Evolutionary conservation across 1,140 invertebrate species (phyloP).

Genomic region (Chrysoperla carnea): DNA sequence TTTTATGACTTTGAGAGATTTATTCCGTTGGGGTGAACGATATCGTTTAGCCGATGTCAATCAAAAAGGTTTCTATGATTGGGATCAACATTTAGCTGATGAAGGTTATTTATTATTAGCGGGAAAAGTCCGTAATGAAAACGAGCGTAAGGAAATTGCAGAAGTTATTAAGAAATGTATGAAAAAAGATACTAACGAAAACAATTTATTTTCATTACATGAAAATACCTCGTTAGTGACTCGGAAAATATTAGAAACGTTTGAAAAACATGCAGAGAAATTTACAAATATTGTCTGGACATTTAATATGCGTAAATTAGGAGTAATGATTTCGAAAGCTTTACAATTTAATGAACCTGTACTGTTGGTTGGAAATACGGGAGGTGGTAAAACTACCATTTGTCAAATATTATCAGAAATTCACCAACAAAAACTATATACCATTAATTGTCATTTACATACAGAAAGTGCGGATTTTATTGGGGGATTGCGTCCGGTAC

Average conservation of each 20-base stretch:
- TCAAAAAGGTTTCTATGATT: conserved; percentile 65
- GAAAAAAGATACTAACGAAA: conserved; percentile 53
- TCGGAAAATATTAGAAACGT: conserved; percentile 44
- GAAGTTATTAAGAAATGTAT: conserved; percentile 72
- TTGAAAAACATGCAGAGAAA: conserved; percentile 32
- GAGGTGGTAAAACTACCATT: conserved; percentile 95
- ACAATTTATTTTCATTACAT: conserved; percentile 59
- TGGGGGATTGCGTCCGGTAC: conserved; percentile 81
- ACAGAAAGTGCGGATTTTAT: conserved; percentile 96
- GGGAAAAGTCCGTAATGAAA: conserved; percentile 72
- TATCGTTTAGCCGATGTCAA: conserved; percentile 55
- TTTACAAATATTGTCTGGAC: conserved; percentile 90
- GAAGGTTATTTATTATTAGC: conserved; percentile 92
- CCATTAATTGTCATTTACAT: conserved; percentile 97
- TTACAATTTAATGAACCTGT: conserved; percentile 88
- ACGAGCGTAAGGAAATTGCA: conserved; percentile 61
- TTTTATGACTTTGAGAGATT: conserved; percentile 86
- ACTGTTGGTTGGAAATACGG: conserved; percentile 92
- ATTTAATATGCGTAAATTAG: conserved; percentile 73
- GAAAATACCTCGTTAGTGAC: conserved; percentile 62
- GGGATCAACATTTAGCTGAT: conserved; percentile 93
- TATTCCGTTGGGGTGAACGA: conserved; percentile 95
- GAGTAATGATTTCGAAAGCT: conserved; percentile 80
- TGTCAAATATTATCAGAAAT: conserved; percentile 73
- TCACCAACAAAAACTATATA: conserved; percentile 43